Conservation (phyloP, 2,888 invertebrate species). For the Drosophila villosipedis region DNA sequence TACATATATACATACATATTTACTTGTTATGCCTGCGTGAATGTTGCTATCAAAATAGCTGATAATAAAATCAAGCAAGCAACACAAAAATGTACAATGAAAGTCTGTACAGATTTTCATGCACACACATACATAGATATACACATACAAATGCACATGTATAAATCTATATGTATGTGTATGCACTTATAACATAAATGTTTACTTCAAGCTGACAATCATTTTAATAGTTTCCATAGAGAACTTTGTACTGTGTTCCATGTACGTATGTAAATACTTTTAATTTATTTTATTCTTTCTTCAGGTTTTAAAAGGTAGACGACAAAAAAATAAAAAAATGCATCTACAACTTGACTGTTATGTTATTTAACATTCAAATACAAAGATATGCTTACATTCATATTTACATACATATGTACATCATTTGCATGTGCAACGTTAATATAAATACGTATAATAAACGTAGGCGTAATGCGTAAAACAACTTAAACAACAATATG, state of each 20-base stretch:
- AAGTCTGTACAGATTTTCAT: conserved; percentile 14
- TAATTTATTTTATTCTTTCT: conserved; percentile 36
- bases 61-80: conserved; percentile 53
- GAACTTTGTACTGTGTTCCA: conserved; percentile 51
- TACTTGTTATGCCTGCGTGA: conserved; percentile 16
- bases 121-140: background rate
- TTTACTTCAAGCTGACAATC: conserved; percentile 40
- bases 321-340: background rate
- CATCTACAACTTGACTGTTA: conserved; percentile 18
- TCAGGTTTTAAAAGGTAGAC: conserved; percentile 24
- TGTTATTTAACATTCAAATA: conserved; percentile 5
- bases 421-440: background rate
- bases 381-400: background rate
- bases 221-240: conserved; percentile 49
- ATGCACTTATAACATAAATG: conserved; percentile 33
- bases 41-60: conserved; percentile 49
- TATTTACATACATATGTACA: background rate
- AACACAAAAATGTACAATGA: conserved; percentile 32
- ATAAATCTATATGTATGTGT: conserved; percentile 1
- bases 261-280: conserved; percentile 18
- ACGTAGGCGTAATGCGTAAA: no score
- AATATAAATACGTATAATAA: conserved; percentile 3
- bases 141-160: background rate
- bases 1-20: background rate
- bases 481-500: background rate